Conservation (phyloP, 2,888 invertebrate species). For the Baccha elongata region DNA sequence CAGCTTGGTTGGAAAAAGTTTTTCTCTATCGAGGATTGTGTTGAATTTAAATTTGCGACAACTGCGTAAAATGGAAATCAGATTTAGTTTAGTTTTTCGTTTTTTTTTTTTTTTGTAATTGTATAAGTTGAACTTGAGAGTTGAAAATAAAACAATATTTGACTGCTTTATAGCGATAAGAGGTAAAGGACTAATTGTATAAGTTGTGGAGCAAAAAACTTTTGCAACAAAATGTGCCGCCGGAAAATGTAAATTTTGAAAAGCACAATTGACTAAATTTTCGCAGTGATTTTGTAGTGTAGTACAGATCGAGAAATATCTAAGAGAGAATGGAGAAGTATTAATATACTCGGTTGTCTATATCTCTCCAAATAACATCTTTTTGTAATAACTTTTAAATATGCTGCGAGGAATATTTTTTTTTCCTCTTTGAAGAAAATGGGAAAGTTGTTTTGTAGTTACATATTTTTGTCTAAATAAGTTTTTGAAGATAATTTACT, state of each 20-base stretch:
- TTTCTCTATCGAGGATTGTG: constrained; percentile 34
- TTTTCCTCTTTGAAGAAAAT: too few species aligned
- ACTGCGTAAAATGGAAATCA: constrained; percentile 66
- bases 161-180: constrained; percentile 11
- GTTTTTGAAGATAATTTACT: too few species aligned
- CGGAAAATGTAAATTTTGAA: constrained; percentile 22
- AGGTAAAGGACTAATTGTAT: constrained; percentile 21
- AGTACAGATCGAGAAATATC: too few species aligned
- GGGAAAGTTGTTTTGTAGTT: too few species aligned
- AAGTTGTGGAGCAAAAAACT: constrained; percentile 26
- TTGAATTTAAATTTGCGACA: constrained; percentile 63
- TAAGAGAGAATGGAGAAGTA: too few species aligned
- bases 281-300: neutral
- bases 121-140: constrained; percentile 16
- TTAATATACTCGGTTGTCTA: too few species aligned
- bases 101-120: neutral
- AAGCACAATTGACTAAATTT: constrained; percentile 32
- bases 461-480: too few species aligned
- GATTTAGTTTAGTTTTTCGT: constrained; percentile 55
- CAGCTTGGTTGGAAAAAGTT: constrained; percentile 34
- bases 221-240: constrained; percentile 1
- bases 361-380: too few species aligned
- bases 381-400: too few species aligned
- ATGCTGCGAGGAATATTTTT: too few species aligned
- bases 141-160: constrained; percentile 26